Evolutionary conservation across 2,888 invertebrate species (phyloP).

Genomic region (Caenorhabditis sp.): DNA sequence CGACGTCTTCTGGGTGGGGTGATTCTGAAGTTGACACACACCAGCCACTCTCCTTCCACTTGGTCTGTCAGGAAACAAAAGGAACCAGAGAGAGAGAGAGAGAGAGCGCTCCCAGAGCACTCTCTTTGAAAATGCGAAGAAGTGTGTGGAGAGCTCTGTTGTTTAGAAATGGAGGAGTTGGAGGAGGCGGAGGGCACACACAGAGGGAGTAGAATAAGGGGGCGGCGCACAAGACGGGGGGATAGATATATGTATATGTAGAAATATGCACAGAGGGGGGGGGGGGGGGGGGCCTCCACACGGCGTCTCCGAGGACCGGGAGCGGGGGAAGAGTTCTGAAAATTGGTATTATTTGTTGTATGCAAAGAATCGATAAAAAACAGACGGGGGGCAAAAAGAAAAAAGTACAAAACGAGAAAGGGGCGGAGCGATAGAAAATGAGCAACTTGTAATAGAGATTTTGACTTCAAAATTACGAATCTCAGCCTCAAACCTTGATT

Average conservation of each 20-base stretch:
- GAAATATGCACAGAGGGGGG: slow-evolving; percentile 33
- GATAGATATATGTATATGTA: slow-evolving; percentile 32
- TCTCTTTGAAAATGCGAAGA: slow-evolving; percentile 16
- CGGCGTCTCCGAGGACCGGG: too few species aligned
- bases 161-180: slow-evolving; percentile 27
- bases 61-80: slow-evolving; percentile 61
- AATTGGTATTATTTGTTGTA: too few species aligned
- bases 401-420: too few species aligned
- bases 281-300: slow-evolving; percentile 3
- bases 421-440: too few species aligned
- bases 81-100: too few species aligned
- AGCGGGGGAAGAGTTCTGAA: too few species aligned
- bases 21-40: slow-evolving; percentile 32
- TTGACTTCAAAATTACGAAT: too few species aligned
- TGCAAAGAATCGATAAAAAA: too few species aligned
- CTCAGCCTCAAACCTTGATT: too few species aligned
- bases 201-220: too few species aligned
- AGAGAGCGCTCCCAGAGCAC: not conserved
- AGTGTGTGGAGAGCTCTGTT: not conserved
- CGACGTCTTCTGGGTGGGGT: not conserved
- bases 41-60: slow-evolving; percentile 25
- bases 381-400: too few species aligned
- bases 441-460: too few species aligned
- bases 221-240: not conserved
- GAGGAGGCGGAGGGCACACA: slow-evolving; percentile 7